Percentiles rank a stretch among this genome's conserved stretches.
phyloP scores from a whole-genome alignment of 2,797 vertebrate species.

The Echiichthys vipera region DNA sequence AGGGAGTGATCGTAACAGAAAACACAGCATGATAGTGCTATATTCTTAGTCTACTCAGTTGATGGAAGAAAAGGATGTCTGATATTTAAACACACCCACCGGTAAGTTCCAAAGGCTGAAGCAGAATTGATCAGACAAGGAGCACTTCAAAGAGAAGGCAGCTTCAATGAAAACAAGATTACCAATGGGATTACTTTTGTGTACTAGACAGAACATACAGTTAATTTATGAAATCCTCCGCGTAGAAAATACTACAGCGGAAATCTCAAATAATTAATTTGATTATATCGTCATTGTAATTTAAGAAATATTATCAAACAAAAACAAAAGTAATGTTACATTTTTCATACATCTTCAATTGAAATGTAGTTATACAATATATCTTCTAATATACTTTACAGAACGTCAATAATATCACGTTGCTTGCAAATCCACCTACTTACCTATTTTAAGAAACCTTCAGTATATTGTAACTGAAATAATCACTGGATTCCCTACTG shows the following conservation, averaged over 20 bases:
- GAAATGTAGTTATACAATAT: too few relatives aligned
- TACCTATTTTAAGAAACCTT: not conserved
- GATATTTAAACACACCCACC: constrained; percentile 12
- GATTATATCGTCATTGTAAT: not conserved
- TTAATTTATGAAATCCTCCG: constrained; percentile 4
- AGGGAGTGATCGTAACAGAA: not conserved
- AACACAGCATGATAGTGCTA: too few relatives aligned
- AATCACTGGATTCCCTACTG: not conserved
- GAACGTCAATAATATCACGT: not conserved
- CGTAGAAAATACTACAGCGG: not conserved
- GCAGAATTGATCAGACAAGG: constrained; percentile 30
- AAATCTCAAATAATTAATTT: not conserved
- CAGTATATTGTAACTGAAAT: not conserved
- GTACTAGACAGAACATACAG: constrained; percentile 5
- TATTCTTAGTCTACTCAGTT: too few relatives aligned
- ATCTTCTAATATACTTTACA: too few relatives aligned
- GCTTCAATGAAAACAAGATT: constrained; percentile 43
- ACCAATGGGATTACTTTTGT: constrained; percentile 27
- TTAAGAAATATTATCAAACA: not conserved
- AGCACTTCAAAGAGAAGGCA: constrained; percentile 28
- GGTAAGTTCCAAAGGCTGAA: constrained; percentile 25
- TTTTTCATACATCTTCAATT: too few relatives aligned
- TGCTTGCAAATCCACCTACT: not conserved
- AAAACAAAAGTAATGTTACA: too few relatives aligned
- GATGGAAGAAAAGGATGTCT: constrained; percentile 14